Percentiles rank a stretch among this genome's conserved stretches.
Evolutionary conservation across 53 echinoderm and acorn worm species (phyloP).

Genomic region (Apostichopus leukothele): DNA sequence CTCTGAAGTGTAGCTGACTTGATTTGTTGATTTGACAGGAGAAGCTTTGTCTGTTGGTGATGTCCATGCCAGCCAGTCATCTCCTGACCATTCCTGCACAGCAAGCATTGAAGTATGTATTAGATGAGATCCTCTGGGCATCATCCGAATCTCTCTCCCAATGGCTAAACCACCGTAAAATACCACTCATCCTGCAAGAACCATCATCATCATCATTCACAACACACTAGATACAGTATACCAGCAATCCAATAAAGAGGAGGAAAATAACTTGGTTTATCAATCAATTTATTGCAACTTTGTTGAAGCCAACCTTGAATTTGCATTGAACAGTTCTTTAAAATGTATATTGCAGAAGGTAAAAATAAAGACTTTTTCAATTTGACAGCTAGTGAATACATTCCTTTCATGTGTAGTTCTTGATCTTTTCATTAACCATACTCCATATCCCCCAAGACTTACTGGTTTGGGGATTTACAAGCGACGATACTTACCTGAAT

Average conservation of each 20-base stretch:
- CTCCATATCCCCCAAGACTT: too few species aligned
- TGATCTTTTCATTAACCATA: too few species aligned
- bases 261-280: too few species aligned
- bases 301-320: background rate
- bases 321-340: background rate
- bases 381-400: too few species aligned
- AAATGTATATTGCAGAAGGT: background rate
- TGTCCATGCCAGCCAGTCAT: conserved; percentile 92
- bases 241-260: background rate
- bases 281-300: conserved; percentile 10
- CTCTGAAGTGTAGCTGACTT: background rate
- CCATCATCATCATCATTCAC: background rate
- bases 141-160: conserved; percentile 65
- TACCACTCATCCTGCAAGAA: conserved; percentile 72
- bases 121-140: conserved; percentile 88
- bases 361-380: background rate
- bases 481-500: too few species aligned
- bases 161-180: conserved; percentile 90
- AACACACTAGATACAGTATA: background rate
- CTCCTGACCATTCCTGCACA: conserved; percentile 89
- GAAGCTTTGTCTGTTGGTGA: conserved; percentile 92
- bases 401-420: too few species aligned
- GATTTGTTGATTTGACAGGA: conserved; percentile 55
- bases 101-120: conserved; percentile 80
- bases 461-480: too few species aligned